Base-by-base conservation (phyloP, 2,888 invertebrate genomes). In the Parasteatoda lunata region DNA sequence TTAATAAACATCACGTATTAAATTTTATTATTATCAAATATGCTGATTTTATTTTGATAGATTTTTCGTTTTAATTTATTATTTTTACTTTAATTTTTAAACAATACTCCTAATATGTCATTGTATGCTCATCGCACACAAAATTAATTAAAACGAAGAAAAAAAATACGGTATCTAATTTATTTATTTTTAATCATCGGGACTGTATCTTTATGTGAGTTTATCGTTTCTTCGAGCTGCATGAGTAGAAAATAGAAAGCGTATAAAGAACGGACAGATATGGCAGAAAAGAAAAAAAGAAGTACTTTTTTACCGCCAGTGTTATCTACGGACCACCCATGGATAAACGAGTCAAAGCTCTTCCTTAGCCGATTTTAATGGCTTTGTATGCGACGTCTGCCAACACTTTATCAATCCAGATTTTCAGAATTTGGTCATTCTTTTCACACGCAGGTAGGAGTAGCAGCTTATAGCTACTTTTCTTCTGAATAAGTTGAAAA, bases 331-430 rank as follows among this genome's bases (percentile, higher is more conserved):
- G 84, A 84, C 84, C 84, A 77, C 84, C 84, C 84, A 84, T 66
- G 73, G 70, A 65, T 49, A 64, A 82, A 64, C 68, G 75, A 76
- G 69, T 70, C 71, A 6, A 73, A 81, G 77, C 54, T 65, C 47
- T 65, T 65, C 65, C 79, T 85, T 85, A 79, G 75, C 73, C 71
- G 77, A n/a, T 66, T 84, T 84, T 79, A 84, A 84, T 84, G 84
- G 76, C 54, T 70, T 49, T 76, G 45, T 76, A 69, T 54, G 82
- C 76, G 82, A 78, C 71, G 75, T 45, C 48, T 72, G 75, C 73
- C 75, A 64, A 79, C 84, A 85, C 84, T 85, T 85, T 85, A 85
- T 85, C 84, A 85, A 78, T 64, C 78, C 8, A 54, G 48, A 75
- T 69, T 66, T 49, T 30, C 69, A 66, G 68, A 52, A 69, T 77